A percentile compares a stretch with the other conserved stretches of the same genome.
phyloP scores from a whole-genome alignment of 2,888 invertebrate genomes.

The Protonemura montana region DNA sequence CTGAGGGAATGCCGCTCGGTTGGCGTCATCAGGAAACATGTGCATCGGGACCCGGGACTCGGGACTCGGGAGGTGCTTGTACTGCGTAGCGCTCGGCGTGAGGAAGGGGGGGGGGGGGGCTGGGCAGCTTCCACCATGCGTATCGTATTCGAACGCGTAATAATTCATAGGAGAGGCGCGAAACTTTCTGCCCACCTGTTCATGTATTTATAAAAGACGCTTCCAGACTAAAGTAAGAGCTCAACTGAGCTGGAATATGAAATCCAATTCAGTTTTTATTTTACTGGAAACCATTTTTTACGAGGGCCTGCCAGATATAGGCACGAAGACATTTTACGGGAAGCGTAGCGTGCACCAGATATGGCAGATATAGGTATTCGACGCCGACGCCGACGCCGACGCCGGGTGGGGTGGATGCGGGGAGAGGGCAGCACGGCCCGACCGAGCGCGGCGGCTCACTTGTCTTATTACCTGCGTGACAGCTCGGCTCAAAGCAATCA shows the following conservation, averaged over 20 bases:
- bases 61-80: no score
- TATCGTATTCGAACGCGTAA: conserved; percentile 23
- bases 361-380: conserved; percentile 12
- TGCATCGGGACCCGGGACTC: background rate
- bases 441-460: background rate
- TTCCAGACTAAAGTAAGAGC: conserved; percentile 28
- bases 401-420: background rate
- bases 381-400: background rate
- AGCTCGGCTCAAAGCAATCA: conserved; percentile 7
- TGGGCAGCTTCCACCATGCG: background rate
- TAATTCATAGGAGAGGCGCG: conserved; percentile 24
- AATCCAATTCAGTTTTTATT: conserved; percentile 12
- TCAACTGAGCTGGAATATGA: conserved; percentile 29
- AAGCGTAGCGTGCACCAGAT: conserved; percentile 4
- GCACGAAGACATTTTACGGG: conserved; percentile 7
- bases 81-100: background rate
- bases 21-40: background rate
- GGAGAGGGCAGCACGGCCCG: background rate
- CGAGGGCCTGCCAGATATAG: conserved; percentile 12
- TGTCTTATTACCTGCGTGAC: conserved; percentile 12
- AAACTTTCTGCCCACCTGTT: conserved; percentile 33
- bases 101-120: background rate
- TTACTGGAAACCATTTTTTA: conserved; percentile 12
- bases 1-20: background rate
- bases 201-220: conserved; percentile 27